These are phyloP conservation scores for Athalia rosae DNA, from an alignment of 2,888 invertebrate genomes.

Conservation along the genomic window DNA sequence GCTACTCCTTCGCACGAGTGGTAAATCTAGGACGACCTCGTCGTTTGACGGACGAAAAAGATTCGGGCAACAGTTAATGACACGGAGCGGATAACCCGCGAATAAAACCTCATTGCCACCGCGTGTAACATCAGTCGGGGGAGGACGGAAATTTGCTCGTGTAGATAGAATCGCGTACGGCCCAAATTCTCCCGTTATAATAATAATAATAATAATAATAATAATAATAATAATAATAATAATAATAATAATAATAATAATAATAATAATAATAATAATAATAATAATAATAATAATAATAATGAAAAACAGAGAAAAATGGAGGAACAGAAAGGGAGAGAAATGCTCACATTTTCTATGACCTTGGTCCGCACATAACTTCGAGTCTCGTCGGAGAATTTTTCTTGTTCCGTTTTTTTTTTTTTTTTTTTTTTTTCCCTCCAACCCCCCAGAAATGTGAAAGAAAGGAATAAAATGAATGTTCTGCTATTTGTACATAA, in stretches of 20 bases:
- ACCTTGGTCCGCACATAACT: slow-evolving; percentile 6
- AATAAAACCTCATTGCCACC: slow-evolving; percentile 24
- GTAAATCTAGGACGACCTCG: slow-evolving; percentile 31
- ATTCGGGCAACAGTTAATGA: slow-evolving; percentile 34
- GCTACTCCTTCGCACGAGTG: slow-evolving; percentile 18
- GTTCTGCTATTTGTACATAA: no score
- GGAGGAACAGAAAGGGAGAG: not conserved
- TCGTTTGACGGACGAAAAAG: slow-evolving; percentile 37
- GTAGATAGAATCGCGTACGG: slow-evolving; percentile 14
- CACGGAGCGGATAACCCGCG: slow-evolving; percentile 17
- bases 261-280: not conserved
- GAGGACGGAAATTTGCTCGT: slow-evolving; percentile 30
- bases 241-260: not conserved
- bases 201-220: not conserved
- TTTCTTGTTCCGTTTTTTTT: not conserved
- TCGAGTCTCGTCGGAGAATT: not conserved
- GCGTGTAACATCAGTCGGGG: not conserved
- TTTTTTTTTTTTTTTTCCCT: no score
- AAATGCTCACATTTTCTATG: slow-evolving; percentile 20
- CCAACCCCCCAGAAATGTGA: no score
- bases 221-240: not conserved
- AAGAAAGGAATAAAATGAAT: no score
- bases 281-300: not conserved
- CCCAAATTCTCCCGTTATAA: slow-evolving; percentile 6
- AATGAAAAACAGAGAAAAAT: not conserved